Base-by-base conservation (phyloP, 2,888 invertebrate species). In the Apotomis turbidana region DNA sequence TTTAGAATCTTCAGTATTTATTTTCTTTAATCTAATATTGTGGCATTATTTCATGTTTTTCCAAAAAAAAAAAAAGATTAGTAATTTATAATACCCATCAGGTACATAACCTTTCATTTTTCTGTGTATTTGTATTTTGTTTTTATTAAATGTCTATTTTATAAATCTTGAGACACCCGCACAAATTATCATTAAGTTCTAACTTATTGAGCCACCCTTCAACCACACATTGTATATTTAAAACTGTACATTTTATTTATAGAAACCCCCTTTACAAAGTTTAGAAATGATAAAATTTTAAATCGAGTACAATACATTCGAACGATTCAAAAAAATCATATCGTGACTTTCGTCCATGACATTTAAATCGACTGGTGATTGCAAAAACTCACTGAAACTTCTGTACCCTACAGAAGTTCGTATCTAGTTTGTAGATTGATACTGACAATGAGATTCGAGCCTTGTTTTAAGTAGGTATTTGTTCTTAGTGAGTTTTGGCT, bases 261-360 rank as follows among this genome's bases (percentile, higher is more conserved):
- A 68, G 46, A 57, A 62, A 12, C 8, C 44, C 63, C 67, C 49
- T 38, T 38, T 41, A 41, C 6, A 62, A 41, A 67, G 67, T 27
- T 55, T 55, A 49, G 66, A 66, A 59, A 58, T 51, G 12, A 52
- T 59, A 57, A 71, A 15, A 71, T 58, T 70, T 59, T 51, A 62
- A 78, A 77, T 78, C 44, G 75, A 81, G 79, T 82, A 81, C 80
- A 83, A 83, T 81, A 75, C 75, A 73, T 57, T 72, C 9, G 54
- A 46, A 66, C 27, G 3, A 27, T 51, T 67, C 77, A 80, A 79
- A 15, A 67, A 71, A 73, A 76, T 79, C 78, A 80, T 79, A 79
- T 78, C 78, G 76, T 78, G 74, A 71, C 70, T 68, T 73, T 73
- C 70, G 75, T 73, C 78, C 83, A 81, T 82, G 80, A 83, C 81